phyloP scores from a whole-genome alignment of 30 jellyfish, hydroid and myxozoan genomes.

The Sanderia malayensis region DNA sequence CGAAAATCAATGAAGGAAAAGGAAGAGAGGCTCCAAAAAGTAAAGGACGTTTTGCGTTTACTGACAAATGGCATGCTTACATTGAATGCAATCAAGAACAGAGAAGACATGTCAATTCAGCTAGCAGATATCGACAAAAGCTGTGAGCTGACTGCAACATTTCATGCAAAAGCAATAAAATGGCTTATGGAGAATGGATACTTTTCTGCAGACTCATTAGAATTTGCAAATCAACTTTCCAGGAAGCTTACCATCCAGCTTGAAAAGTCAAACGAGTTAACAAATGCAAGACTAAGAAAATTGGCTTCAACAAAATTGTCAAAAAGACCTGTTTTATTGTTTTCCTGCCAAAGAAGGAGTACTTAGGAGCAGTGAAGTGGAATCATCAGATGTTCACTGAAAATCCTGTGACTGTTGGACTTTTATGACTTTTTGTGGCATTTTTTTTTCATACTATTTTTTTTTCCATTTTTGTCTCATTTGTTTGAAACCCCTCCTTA shows the following conservation, averaged over 20 bases:
- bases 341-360: slow-evolving; percentile 21
- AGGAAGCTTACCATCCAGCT: slow-evolving; percentile 41
- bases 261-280: slow-evolving; percentile 21
- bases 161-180: slow-evolving; percentile 10
- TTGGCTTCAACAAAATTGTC: slow-evolving; percentile 35
- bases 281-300: slow-evolving; percentile 31
- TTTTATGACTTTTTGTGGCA: background rate
- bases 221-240: slow-evolving; percentile 31
- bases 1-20: slow-evolving; percentile 37
- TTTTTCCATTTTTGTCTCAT: slow-evolving; percentile 34
- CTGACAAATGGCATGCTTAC: slow-evolving; percentile 41
- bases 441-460: slow-evolving; percentile 34
- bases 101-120: slow-evolving; percentile 43
- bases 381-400: slow-evolving; percentile 43
- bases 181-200: slow-evolving; percentile 26
- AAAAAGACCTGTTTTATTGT: slow-evolving; percentile 27
- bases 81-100: slow-evolving; percentile 37
- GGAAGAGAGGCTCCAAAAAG: slow-evolving; percentile 44
- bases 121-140: slow-evolving; percentile 50
- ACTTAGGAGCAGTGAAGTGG: slow-evolving; percentile 28
- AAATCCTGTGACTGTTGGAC: slow-evolving; percentile 4
- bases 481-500: slow-evolving; percentile 54
- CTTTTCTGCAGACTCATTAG: slow-evolving; percentile 20
- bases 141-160: slow-evolving; percentile 57
- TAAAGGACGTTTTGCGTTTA: slow-evolving; percentile 34